Conservation (phyloP, 2,113 vertebrate species). For the Pundamilia nyererei region DNA sequence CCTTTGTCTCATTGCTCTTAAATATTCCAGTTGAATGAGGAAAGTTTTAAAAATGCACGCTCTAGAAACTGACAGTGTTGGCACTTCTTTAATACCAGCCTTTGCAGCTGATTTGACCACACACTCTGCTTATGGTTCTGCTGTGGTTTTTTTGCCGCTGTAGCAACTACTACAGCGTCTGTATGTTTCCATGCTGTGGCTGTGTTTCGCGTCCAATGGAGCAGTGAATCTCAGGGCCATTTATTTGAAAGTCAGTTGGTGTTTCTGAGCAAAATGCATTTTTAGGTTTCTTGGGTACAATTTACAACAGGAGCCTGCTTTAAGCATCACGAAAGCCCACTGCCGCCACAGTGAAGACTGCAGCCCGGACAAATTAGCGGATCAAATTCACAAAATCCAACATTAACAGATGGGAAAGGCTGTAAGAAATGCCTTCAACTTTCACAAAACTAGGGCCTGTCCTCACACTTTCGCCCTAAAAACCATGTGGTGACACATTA, state of each 20-base stretch:
- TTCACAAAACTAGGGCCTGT: background rate
- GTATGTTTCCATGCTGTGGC: constrained; percentile 48
- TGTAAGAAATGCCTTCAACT: background rate
- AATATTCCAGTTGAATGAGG: background rate
- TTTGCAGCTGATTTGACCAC: constrained; percentile 22
- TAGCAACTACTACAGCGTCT: background rate
- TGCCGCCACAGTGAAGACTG: constrained; percentile 20
- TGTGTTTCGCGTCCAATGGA: constrained; percentile 6
- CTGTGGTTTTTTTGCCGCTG: background rate
- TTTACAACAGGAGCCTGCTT: constrained; percentile 25
- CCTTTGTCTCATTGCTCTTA: background rate
- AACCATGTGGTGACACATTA: constrained; percentile 5
- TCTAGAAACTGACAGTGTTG: background rate
- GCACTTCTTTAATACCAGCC: background rate
- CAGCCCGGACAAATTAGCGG: background rate
- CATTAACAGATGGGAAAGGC: constrained; percentile 1
- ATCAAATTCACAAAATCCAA: constrained; percentile 14
- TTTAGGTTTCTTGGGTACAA: constrained; percentile 12
- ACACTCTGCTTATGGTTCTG: background rate
- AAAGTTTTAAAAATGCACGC: background rate
- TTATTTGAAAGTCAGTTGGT: background rate
- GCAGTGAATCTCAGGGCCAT: background rate
- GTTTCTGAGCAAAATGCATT: constrained; percentile 18
- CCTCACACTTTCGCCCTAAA: background rate
- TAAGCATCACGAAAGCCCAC: constrained; percentile 28